Conservation (phyloP, 2,888 invertebrate species). For the Cryptophagus acutangulus region DNA sequence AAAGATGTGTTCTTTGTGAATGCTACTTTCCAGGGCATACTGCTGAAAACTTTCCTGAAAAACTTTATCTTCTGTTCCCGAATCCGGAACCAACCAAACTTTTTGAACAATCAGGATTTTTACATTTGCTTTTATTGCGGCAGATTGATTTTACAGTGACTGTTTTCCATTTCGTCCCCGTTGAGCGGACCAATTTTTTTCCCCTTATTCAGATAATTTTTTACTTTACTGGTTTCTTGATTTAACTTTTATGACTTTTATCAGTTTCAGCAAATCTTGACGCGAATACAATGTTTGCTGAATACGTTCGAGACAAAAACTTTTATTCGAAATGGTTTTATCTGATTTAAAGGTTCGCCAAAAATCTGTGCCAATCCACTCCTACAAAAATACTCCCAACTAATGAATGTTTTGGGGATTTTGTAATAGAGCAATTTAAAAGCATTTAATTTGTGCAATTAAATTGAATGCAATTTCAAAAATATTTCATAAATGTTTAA, state of each 20-base stretch:
- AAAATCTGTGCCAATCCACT: too few relatives aligned
- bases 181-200: too few relatives aligned
- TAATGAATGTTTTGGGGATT: too few relatives aligned
- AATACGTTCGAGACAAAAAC: constrained; percentile 7
- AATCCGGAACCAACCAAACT: constrained; percentile 23
- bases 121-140: constrained; percentile 28
- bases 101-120: constrained; percentile 33
- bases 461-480: too few relatives aligned
- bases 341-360: constrained; percentile 1
- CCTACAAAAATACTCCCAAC: too few relatives aligned
- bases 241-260: constrained; percentile 29
- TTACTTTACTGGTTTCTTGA: constrained; percentile 26
- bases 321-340: constrained; percentile 2
- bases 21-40: constrained; percentile 20
- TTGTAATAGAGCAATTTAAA: too few relatives aligned
- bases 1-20: constrained; percentile 33
- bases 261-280: constrained; percentile 17
- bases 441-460: too few relatives aligned
- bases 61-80: constrained; percentile 18
- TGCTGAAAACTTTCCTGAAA: constrained; percentile 21
- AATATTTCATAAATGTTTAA: too few relatives aligned
- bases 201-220: constrained; percentile 27
- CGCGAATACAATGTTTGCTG: constrained; percentile 9
- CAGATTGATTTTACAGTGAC: constrained; percentile 28
- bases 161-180: constrained; percentile 26